Evolutionary conservation across 2,888 invertebrate species (phyloP).

Genomic region (Fragum sueziense): DNA sequence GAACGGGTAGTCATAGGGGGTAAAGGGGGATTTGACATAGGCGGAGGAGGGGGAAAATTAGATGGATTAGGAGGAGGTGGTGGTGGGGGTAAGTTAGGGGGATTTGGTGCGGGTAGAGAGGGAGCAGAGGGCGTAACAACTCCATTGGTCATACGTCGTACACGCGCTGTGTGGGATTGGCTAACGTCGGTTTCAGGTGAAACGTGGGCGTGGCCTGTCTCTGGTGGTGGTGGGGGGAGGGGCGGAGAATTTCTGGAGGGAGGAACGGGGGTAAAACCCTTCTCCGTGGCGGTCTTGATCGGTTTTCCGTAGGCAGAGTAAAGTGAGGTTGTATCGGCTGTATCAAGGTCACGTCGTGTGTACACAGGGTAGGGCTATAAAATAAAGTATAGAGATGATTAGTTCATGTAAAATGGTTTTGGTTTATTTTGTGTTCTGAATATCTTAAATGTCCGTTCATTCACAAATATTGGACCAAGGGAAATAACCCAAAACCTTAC

Average conservation of each 20-base stretch:
- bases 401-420: too few relatives aligned
- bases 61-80: slow-evolving; percentile 52
- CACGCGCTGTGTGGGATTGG: slow-evolving; percentile 42
- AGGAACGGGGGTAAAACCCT: slow-evolving; percentile 51
- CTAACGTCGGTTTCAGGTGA: slow-evolving; percentile 26
- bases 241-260: slow-evolving; percentile 38
- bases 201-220: slow-evolving; percentile 14
- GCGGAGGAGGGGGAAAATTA: slow-evolving; percentile 55
- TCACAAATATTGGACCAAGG: too few relatives aligned
- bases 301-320: slow-evolving; percentile 45
- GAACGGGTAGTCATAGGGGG: slow-evolving; percentile 16
- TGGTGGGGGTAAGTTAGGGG: slow-evolving; percentile 51
- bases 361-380: slow-evolving; percentile 54
- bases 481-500: too few relatives aligned
- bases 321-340: slow-evolving; percentile 40
- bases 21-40: slow-evolving; percentile 49
- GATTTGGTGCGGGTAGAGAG: slow-evolving; percentile 35
- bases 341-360: slow-evolving; percentile 33
- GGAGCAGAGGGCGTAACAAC: slow-evolving; percentile 21
- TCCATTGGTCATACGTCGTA: slow-evolving; percentile 45
- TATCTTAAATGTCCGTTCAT: too few relatives aligned
- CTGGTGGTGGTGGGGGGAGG: slow-evolving; percentile 52
- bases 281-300: slow-evolving; percentile 32
- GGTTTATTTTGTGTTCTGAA: too few relatives aligned
- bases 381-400: slow-evolving; percentile 29